Evolutionary conservation across 1,140 invertebrate genomes (phyloP).

Genomic region (Lepidurus packardi): DNA sequence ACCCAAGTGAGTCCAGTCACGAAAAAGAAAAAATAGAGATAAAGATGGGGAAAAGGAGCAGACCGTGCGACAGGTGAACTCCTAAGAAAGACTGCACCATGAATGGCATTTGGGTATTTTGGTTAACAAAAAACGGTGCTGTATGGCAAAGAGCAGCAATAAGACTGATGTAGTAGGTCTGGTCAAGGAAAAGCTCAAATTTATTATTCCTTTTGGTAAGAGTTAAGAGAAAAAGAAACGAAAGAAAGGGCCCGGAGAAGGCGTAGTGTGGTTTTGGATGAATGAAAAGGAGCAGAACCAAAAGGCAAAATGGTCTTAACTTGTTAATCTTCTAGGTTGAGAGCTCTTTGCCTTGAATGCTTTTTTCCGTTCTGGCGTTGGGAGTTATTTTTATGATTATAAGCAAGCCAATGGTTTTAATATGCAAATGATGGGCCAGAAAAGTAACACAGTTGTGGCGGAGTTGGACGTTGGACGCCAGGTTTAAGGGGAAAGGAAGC

Average conservation of each 20-base stretch:
- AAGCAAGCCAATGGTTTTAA: neutral
- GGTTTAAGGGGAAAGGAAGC: neutral
- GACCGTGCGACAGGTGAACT: conserved; percentile 13
- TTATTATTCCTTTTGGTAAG: too few relatives aligned
- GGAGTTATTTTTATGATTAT: neutral
- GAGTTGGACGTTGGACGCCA: neutral
- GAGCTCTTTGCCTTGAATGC: neutral
- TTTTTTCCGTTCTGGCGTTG: neutral
- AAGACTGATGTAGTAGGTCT: neutral
- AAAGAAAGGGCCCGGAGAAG: neutral
- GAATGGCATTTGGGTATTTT: neutral
- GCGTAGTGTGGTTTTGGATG: neutral
- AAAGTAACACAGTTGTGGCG: neutral
- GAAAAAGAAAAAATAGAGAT: neutral
- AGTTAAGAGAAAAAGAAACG: neutral
- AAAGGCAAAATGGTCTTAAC: neutral
- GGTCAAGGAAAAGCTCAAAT: neutral
- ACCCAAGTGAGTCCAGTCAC: too few relatives aligned
- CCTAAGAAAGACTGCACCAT: neutral
- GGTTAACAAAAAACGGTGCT: neutral
- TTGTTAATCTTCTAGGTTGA: neutral
- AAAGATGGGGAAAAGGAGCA: neutral
- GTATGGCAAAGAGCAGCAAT: neutral
- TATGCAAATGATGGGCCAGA: neutral
- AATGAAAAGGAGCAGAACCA: neutral